Evolutionary conservation across 2,888 invertebrate species (phyloP).

Genomic region (Masnerella sp.): DNA sequence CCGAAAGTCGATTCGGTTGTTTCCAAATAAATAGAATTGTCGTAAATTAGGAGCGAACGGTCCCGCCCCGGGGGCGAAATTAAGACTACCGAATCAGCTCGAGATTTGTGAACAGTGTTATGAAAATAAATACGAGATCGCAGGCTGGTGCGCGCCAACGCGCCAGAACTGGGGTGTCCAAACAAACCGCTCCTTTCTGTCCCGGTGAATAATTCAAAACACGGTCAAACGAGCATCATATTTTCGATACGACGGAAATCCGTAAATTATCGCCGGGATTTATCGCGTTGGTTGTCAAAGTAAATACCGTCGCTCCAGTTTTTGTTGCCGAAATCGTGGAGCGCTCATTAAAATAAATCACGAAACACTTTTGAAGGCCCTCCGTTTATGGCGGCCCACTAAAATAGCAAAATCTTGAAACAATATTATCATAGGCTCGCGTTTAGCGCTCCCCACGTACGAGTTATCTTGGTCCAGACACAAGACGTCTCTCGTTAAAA

Average conservation of each 20-base stretch:
- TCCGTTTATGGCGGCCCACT: conserved; percentile 11
- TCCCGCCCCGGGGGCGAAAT: conserved; percentile 23
- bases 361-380: conserved; percentile 15
- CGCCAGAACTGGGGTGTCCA: conserved; percentile 40
- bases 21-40: conserved; percentile 54
- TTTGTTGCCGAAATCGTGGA: too few species aligned
- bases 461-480: conserved; percentile 17
- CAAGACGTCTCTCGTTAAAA: conserved; percentile 17
- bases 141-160: background rate
- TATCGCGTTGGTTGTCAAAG: conserved; percentile 26
- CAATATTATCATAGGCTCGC: conserved; percentile 59
- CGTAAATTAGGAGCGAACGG: conserved; percentile 9
- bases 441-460: conserved; percentile 28
- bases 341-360: conserved; percentile 39
- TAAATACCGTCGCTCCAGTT: conserved; percentile 18
- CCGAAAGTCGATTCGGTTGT: too few species aligned
- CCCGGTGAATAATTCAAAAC: conserved; percentile 50
- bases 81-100: too few species aligned
- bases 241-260: conserved; percentile 14
- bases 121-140: conserved; percentile 49
- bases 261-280: conserved; percentile 32
- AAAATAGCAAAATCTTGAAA: conserved; percentile 57
- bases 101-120: conserved; percentile 51
- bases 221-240: conserved; percentile 26
- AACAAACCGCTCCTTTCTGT: conserved; percentile 28